A percentile compares a stretch with the other conserved stretches of the same genome.
Conservation (phyloP, 1,140 invertebrate species). For the Copidosoma floridanum region DNA sequence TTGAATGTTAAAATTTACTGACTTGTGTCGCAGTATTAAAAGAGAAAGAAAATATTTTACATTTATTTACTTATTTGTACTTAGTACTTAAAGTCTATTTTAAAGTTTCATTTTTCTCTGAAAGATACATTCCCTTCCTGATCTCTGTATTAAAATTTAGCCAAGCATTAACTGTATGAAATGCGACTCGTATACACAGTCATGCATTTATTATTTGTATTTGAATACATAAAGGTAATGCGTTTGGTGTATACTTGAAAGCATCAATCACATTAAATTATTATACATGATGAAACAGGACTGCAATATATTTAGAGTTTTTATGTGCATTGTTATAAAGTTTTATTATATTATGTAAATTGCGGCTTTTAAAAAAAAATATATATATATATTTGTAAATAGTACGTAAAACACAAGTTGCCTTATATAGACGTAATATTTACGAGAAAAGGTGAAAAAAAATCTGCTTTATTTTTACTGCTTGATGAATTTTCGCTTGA, state of each 20-base stretch:
- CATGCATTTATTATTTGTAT: constrained; percentile 27
- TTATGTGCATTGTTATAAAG: constrained; percentile 27
- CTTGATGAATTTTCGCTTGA: background rate
- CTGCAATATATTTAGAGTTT: constrained; percentile 21
- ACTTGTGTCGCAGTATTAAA: constrained; percentile 23
- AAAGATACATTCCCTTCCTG: constrained; percentile 20
- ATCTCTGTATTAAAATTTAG: constrained; percentile 22
- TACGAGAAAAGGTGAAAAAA: background rate
- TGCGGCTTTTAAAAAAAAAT: constrained; percentile 17
- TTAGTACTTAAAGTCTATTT: constrained; percentile 12
- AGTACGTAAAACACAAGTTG: constrained; percentile 22
- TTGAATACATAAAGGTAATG: no score
- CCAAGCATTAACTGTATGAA: constrained; percentile 5
- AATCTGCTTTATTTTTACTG: constrained; percentile 14
- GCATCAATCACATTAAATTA: constrained; percentile 16
- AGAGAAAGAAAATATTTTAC: constrained; percentile 13
- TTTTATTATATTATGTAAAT: constrained; percentile 26
- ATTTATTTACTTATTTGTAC: constrained; percentile 13
- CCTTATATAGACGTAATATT: constrained; percentile 12
- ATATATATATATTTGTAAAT: constrained; percentile 18
- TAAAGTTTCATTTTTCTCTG: constrained; percentile 7
- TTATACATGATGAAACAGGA: background rate
- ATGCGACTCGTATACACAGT: constrained; percentile 21
- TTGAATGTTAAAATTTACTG: constrained; percentile 2
- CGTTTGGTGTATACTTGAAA: no score